Base-by-base conservation (phyloP, 2,113 vertebrate genomes). In the Aix galericulata region DNA sequence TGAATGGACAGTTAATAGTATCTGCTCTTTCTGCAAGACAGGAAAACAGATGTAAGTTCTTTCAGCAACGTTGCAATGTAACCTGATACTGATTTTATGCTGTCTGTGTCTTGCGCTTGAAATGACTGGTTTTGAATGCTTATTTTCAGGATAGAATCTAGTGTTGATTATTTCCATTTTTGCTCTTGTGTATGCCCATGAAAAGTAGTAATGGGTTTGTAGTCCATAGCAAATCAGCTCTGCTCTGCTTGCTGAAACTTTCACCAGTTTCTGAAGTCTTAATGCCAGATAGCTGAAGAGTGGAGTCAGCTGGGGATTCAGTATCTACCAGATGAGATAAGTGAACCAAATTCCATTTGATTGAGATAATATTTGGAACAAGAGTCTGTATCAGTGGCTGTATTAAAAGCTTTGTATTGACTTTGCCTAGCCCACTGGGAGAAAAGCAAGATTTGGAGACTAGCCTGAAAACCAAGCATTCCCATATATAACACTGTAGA, bases 311-410 rank as follows among this genome's bases (percentile, higher is more conserved):
- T 91, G 89, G 72, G 75, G 75, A 76, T 96, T 95, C 81, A 79
- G 4, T 92, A 91, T 73, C 86, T 79, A 82, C 56, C 74, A 72
- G 69, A 94, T 68, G 66, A 90, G 73, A 90, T 67, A 91, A 92
- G n/a, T 80, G 82, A 92, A 82, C 22, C 8, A 64, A 92, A 95
- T 93, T 95, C 77, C 74, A 53, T 64, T 93, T 81, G 74, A 86
- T 26, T 81, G 83, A 93, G 68, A 63, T 88, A 94, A 75, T 86
- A 92, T 63, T 93, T 94, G 76, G 76, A 95, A 93, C 71, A 91
- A 79, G 89, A n/a, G 38, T 26, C 44, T 79, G 34, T 82, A 94
- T 86, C 67, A 76, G 44, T 64, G 31, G 31, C 63, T 59, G 9
- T n/a, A 80, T 77, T 89, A 86, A 91, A 77, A 86, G 59, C 26